These are phyloP conservation scores for Sebastes baramenuke DNA, from an alignment of 2,797 vertebrate species.

Conservation along the genomic window DNA sequence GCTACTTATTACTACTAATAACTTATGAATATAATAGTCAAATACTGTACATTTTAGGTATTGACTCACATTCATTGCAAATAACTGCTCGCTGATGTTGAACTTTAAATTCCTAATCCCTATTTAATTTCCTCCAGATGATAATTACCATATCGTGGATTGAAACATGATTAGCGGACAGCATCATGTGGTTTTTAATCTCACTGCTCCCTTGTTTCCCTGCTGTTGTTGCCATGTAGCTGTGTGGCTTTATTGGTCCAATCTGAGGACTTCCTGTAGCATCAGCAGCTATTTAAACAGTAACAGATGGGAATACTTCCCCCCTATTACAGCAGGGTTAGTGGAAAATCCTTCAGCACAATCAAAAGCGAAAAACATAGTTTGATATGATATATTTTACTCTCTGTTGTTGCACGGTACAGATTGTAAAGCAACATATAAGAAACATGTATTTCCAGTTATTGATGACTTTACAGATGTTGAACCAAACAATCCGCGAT, in stretches of 20 bases:
- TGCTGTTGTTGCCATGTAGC: constrained; percentile 57
- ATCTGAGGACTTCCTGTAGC: constrained; percentile 38
- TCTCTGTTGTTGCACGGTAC: background rate
- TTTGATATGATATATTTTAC: background rate
- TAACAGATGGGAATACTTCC: constrained; percentile 45
- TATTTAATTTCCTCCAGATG: constrained; percentile 29
- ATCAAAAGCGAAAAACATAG: background rate
- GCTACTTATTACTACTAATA: background rate
- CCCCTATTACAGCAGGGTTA: constrained; percentile 14
- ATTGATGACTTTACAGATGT: background rate
- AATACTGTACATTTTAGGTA: background rate
- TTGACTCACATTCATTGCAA: background rate
- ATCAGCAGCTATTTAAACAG: constrained; percentile 58
- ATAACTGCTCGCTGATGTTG: constrained; percentile 3
- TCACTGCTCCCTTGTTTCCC: constrained; percentile 38
- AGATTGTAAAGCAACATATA: background rate
- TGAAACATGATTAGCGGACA: constrained; percentile 38
- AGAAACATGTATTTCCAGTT: background rate
- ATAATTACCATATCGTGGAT: constrained; percentile 22
- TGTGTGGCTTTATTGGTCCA: constrained; percentile 43
- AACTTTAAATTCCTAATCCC: constrained; percentile 12
- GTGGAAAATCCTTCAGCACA: constrained; percentile 19
- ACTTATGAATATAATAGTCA: background rate
- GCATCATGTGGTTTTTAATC: constrained; percentile 52
- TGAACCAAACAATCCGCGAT: background rate